Evolutionary conservation across 2,797 vertebrate species (phyloP).

Genomic region (Lagodon rhomboides): DNA sequence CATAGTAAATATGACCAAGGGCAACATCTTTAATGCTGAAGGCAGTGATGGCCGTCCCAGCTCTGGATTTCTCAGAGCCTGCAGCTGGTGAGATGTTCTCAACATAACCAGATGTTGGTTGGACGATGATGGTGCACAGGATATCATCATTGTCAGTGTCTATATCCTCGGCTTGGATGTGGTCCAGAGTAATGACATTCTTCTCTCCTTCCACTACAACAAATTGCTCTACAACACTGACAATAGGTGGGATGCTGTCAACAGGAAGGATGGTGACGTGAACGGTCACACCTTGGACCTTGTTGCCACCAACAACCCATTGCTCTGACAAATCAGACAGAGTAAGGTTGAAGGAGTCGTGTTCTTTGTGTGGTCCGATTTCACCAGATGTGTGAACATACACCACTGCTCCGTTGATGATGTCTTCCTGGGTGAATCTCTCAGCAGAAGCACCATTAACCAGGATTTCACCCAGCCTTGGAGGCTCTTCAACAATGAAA

Average conservation of each 20-base stretch:
- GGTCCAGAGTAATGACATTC: slow-evolving; percentile 85
- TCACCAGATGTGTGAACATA: slow-evolving; percentile 91
- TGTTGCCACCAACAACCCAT: slow-evolving; percentile 88
- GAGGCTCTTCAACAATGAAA: slow-evolving; percentile 90
- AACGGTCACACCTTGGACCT: slow-evolving; percentile 87
- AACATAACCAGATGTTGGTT: slow-evolving; percentile 91
- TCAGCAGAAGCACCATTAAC: slow-evolving; percentile 85
- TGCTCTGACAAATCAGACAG: slow-evolving; percentile 88
- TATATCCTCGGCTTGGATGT: slow-evolving; percentile 88
- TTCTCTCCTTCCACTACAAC: slow-evolving; percentile 89
- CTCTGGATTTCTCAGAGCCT: slow-evolving; percentile 89
- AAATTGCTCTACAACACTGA: slow-evolving; percentile 84
- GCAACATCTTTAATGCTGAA: slow-evolving; percentile 89
- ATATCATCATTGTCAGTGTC: slow-evolving; percentile 90
- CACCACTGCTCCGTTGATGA: slow-evolving; percentile 87
- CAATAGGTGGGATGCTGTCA: slow-evolving; percentile 88
- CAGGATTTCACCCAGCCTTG: slow-evolving; percentile 87
- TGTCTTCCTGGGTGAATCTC: slow-evolving; percentile 90
- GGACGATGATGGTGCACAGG: slow-evolving; percentile 89
- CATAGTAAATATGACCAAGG: slow-evolving; percentile 86
- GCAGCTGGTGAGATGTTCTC: slow-evolving; percentile 90
- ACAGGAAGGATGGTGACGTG: slow-evolving; percentile 90
- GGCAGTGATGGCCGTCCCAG: slow-evolving; percentile 89
- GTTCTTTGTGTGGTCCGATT: slow-evolving; percentile 86
- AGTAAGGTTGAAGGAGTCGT: slow-evolving; percentile 90